Base-by-base conservation (phyloP, 2,113 vertebrate genomes). In the Prunella himalayana region DNA sequence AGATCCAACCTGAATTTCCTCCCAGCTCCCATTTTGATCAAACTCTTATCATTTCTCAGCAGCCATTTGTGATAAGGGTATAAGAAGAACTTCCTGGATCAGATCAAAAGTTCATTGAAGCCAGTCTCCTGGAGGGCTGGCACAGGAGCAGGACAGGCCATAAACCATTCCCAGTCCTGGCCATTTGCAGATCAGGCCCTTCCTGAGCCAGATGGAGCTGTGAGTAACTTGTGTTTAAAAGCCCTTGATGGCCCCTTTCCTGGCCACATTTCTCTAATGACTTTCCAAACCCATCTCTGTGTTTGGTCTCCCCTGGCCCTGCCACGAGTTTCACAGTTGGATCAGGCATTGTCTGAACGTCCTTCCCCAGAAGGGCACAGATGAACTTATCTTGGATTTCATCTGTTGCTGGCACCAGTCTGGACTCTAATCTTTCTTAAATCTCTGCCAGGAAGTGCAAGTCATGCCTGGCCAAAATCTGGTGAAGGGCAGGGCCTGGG, bases 301-400 rank as follows among this genome's bases (percentile, higher is more conserved):
- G 22, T 82, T 86, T 81, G 75, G 35, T 65, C 41, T 92, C 59
- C 45, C 15, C 64, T 54, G 47, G 42, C 45, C 59, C 82, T n/a
- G 50, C 82, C 75, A 8, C 15, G 85, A 66, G 33, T 37, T 45
- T 57, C 85, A 35, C 51, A 78, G n/a, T 45, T 44, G 35, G 86
- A 81, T 97, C 71, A 81, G 61, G 27, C 23, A 2, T 10, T 50
- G 50, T 66, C 88, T 90, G 88, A 61, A 49, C 1, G 2, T 33
- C 66, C 53, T 95, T 88, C 75, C 63, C 33, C 59, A 12, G 21
- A 23, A 82, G 5, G 15, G 37, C 37, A 72, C 21, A 91, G 45
- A 93, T 33, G 39, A 92, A 65, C 9, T 73, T 93, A 86, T 86
- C 86, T 66, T 80, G 68, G 42, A 73, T 88, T 80, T 86, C 28